Conservation (phyloP, 2,797 vertebrate species). For the Phylloscopus collybita region DNA sequence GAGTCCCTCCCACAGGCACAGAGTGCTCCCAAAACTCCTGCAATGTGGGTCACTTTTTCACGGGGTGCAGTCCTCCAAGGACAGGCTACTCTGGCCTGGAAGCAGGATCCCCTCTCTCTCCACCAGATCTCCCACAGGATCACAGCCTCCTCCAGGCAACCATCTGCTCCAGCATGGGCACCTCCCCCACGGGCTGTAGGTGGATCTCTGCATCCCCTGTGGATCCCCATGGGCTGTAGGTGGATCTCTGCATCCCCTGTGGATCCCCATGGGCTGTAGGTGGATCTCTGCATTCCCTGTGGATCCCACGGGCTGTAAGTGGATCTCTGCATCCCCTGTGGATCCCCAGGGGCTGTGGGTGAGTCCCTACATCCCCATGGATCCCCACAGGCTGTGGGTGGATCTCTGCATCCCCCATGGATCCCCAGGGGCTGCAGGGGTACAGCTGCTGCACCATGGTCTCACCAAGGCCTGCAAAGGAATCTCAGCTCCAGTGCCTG, state of each 20-base stretch:
- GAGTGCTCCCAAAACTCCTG: neutral
- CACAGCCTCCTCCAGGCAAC: neutral
- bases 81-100: neutral
- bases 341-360: neutral
- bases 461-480: rapidly evolving
- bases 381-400: neutral
- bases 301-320: neutral
- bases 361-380: rapidly evolving
- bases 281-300: rapidly evolving
- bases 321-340: too few species aligned
- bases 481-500: rapidly evolving
- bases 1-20: neutral
- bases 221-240: neutral
- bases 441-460: neutral
- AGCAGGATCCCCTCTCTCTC: neutral
- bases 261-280: rapidly evolving
- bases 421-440: rapidly evolving
- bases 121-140: rapidly evolving
- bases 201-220: neutral
- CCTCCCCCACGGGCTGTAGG: neutral
- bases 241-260: neutral
- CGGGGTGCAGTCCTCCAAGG: rapidly evolving
- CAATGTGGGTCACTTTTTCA: rapidly evolving
- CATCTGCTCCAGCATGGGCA: rapidly evolving
- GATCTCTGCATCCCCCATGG: too few species aligned